Conservation (phyloP, 2,888 invertebrate species). For the Neelides folsomi region DNA sequence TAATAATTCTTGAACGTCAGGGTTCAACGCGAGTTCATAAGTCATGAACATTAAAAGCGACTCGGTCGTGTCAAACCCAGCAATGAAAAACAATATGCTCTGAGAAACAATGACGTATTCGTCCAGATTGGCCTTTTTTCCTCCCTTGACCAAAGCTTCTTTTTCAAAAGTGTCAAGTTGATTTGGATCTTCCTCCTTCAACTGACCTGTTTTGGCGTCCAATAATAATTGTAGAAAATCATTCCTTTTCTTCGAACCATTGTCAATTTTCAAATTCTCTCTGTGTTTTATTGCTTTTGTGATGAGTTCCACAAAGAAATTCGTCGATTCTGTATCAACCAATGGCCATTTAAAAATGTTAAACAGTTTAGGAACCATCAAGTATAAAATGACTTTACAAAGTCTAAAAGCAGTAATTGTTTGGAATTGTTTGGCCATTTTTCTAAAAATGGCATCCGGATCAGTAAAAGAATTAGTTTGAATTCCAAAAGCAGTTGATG, state of each 20-base stretch:
- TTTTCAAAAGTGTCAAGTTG: background rate
- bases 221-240: too few relatives aligned
- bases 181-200: too few relatives aligned
- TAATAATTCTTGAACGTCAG: constrained; percentile 12
- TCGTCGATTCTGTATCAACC: too few relatives aligned
- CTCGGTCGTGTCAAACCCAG: constrained; percentile 46
- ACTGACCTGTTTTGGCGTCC: too few relatives aligned
- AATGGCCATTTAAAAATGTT: too few relatives aligned
- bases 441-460: constrained; percentile 37
- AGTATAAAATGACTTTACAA: too few relatives aligned
- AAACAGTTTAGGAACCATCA: too few relatives aligned
- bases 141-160: too few relatives aligned
- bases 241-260: too few relatives aligned
- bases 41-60: constrained; percentile 41
- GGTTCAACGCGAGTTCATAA: constrained; percentile 42
- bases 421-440: constrained; percentile 8
- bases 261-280: too few relatives aligned
- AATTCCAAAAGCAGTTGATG: constrained; percentile 40
- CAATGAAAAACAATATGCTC: constrained; percentile 26
- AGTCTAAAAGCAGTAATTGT: constrained; percentile 14
- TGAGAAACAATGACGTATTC: background rate
- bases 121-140: background rate
- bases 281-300: too few relatives aligned
- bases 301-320: too few relatives aligned
- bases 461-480: constrained; percentile 35